Evolutionary conservation across 2,888 invertebrate genomes (phyloP).

Genomic region (Nasonovia ribisnigri): DNA sequence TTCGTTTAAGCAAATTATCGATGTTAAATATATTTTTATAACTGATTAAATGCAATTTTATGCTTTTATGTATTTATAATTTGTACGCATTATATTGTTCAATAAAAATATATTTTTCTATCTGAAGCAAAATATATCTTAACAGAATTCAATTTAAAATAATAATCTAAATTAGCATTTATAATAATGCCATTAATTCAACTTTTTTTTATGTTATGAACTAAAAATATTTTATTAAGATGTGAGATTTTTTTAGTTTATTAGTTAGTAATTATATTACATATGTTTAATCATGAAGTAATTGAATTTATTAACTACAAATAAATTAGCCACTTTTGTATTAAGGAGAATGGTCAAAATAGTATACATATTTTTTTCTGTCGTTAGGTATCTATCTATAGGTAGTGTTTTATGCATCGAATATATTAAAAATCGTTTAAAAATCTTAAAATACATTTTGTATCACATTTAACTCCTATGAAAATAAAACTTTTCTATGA

Average conservation of each 20-base stretch:
- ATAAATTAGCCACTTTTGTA: background rate
- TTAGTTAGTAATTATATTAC: conserved; percentile 22
- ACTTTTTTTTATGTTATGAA: background rate
- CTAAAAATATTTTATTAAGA: background rate
- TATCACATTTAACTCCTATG: background rate
- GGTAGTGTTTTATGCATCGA: background rate
- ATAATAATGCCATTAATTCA: background rate
- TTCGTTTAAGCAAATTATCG: background rate
- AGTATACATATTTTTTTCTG: conserved; percentile 39
- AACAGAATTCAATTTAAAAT: background rate
- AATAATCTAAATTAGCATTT: background rate
- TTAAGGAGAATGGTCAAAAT: conserved; percentile 58
- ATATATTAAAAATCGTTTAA: background rate
- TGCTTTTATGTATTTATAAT: background rate
- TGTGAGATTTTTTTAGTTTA: background rate
- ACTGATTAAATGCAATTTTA: background rate
- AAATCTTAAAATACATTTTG: background rate
- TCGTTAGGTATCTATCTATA: background rate
- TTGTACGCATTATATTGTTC: background rate
- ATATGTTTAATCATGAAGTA: background rate
- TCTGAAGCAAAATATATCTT: background rate
- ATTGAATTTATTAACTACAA: background rate
- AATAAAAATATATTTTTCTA: conserved; percentile 6
- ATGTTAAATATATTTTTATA: background rate
- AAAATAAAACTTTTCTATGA: background rate